phyloP scores from a whole-genome alignment of 1,140 invertebrate species.

The Drosophila mojavensis region DNA sequence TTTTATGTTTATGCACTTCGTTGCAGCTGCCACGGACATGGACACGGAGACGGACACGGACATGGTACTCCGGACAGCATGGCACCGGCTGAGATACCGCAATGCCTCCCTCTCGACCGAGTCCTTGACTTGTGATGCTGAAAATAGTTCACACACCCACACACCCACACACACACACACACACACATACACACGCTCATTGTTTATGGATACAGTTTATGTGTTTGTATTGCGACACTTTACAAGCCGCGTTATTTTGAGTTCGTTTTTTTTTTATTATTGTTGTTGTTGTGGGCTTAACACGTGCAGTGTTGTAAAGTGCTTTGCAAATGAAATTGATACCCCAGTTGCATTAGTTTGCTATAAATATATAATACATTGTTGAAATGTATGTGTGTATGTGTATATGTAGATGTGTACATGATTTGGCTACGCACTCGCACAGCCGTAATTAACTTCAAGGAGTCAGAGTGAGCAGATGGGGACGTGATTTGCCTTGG shows the following conservation, averaged over 20 bases:
- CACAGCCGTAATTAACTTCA: not conserved
- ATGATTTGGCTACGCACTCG: not conserved
- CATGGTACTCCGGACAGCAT: not conserved
- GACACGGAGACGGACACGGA: not conserved
- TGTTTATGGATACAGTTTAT: conserved; percentile 8
- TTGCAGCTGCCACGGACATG: conserved; percentile 38
- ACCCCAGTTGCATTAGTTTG: not conserved
- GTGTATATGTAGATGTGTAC: not conserved
- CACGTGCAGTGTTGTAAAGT: conserved; percentile 2
- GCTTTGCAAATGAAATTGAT: conserved; percentile 3
- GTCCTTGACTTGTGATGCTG: conserved; percentile 46
- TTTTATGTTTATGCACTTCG: conserved; percentile 52
- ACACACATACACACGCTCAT: not conserved
- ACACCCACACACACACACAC: not conserved
- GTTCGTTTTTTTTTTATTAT: not conserved
- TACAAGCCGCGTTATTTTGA: conserved; percentile 34
- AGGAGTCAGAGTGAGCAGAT: not conserved
- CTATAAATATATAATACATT: not conserved
- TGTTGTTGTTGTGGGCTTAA: not conserved
- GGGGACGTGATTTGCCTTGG: too few relatives aligned
- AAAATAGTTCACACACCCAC: conserved; percentile 34
- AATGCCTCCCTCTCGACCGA: not conserved
- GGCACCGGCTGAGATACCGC: conserved; percentile 1
- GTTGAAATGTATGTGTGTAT: not conserved
- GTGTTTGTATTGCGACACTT: conserved; percentile 42